Base-by-base conservation (phyloP, 2,113 vertebrate genomes). In the Sylvilagus bachmani region DNA sequence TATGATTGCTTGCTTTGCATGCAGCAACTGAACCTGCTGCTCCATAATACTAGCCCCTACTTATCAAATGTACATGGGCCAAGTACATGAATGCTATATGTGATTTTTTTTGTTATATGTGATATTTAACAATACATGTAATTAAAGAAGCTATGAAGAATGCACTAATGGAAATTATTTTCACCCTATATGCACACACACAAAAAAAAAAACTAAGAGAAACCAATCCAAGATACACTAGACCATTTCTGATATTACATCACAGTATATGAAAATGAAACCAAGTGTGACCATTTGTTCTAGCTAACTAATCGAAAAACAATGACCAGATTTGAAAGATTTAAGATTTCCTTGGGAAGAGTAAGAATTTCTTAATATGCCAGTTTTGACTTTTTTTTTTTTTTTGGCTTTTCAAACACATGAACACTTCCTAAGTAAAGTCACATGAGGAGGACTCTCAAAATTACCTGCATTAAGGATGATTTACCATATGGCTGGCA, bases 131-230 rank as follows among this genome's bases (percentile, higher is more conserved):
- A 87, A 75, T 44, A 79, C n/a, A 83, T 12, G 33, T 87, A 16
- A 79, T 8, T 78, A 73, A 69, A 66, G 44, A 78, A 58, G 2
- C 17, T 51, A 78, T 61, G 24, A 51, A 79, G 11, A 89, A 22
- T 75, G 17, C 22, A 10, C 80, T 13, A 64, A 82, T 22, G 73
- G 64, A 74, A 89, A 62, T 25, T 58, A 79, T 67, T 93, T 9
- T 82, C 24, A 62, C 1, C 81, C 71, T 33, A 36, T 71, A 79
- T 69, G 6, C 3, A 66, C 5, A 55, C n/a, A n/a, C n/a, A n/a
- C n/a, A n/a, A n/a, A 88, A 75, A 75, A 62, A 86, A 38, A 38
- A 74, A 82, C 78, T 51, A 83, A 71, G 11, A 93, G 71, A 80
- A 88, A 31, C n/a, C 4, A 67, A 51, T 74, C 29, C 21, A 92